Evolutionary conservation across 2,888 invertebrate species (phyloP).

Genomic region (Agapetus fuscipes): DNA sequence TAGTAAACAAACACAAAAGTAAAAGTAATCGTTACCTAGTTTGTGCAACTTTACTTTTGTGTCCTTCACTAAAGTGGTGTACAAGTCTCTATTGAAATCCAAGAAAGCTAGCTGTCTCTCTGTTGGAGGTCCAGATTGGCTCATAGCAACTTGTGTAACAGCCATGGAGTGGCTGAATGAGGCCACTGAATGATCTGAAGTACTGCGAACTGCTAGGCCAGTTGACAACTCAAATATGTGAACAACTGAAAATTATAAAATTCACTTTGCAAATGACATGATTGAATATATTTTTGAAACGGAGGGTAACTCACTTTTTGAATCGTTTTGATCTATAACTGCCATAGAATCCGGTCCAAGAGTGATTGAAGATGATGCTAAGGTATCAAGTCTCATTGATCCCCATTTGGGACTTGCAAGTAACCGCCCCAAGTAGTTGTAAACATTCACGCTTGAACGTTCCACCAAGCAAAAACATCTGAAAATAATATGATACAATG

Average conservation of each 20-base stretch:
- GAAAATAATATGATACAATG: too few species aligned
- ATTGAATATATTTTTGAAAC: neutral
- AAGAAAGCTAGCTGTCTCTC: slow-evolving; percentile 81
- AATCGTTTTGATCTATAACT: slow-evolving; percentile 75
- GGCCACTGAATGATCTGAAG: slow-evolving; percentile 60
- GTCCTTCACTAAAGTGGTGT: slow-evolving; percentile 65
- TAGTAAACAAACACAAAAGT: too few species aligned
- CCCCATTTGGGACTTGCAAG: slow-evolving; percentile 78
- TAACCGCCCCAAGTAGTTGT: slow-evolving; percentile 87
- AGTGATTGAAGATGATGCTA: slow-evolving; percentile 67
- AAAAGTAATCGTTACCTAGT: slow-evolving; percentile 49
- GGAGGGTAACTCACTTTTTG: slow-evolving; percentile 49
- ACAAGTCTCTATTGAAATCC: slow-evolving; percentile 83
- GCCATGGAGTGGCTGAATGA: slow-evolving; percentile 67
- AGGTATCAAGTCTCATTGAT: slow-evolving; percentile 71
- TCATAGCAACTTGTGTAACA: slow-evolving; percentile 73
- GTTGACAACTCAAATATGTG: slow-evolving; percentile 78
- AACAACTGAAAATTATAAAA: slow-evolving; percentile 48
- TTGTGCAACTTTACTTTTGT: slow-evolving; percentile 57
- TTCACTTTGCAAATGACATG: neutral
- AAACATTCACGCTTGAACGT: slow-evolving; percentile 71
- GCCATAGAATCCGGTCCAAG: slow-evolving; percentile 82
- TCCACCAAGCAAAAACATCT: slow-evolving; percentile 89
- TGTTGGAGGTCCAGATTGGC: slow-evolving; percentile 68
- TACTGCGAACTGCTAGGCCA: slow-evolving; percentile 53